Evolutionary conservation across 30 jellyfish, hydroid and myxozoan genomes (phyloP), one percentile per base, ranked within the genome.

Genomic region (Catostylus mosaicus): DNA sequence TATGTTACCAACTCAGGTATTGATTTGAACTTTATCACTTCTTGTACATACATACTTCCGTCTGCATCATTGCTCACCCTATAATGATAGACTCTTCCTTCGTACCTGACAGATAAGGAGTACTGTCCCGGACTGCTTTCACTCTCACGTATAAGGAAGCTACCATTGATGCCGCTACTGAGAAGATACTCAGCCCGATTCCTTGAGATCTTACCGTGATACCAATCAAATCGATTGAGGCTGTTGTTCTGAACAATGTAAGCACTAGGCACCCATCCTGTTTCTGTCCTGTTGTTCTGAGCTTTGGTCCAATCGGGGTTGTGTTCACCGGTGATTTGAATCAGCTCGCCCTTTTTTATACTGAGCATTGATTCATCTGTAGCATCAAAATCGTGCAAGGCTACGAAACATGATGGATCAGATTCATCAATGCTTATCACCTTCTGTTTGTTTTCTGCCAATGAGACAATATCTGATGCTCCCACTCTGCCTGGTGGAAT

Each of bases 81-180:
- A 45, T 93, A 93, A 63, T 93, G 98, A 82, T 93, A 93, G 18
- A 93, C 97, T 9, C 96, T 75, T 11, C 98, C 98, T 38, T 93
- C 98, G 43, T 75, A 88, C 35, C 98, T 87, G 36, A 93, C 90
- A 43, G 98, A 93, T 56, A 93, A 75, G 23, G 98, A 92, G 89
- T 93, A 96, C 72, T 88, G 97, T 23, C 98, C 98, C 0, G 89
- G 92, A 27, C 96, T 86, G 57, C 98, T 93, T 73, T 93, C 98
- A 68, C 98, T 93, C 67, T 93, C 98, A 9, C 98, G 89, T 40
- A 93, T 82, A 61, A 93, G 83, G 54, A 70, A 93, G 40, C 98
- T 93, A 0, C 98, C 98, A 78, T 93, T 93, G 1, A 93, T 93
- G 11, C 98, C 98, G 69, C 98, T 93, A 56, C 93, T 93, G 10